phyloP scores from a whole-genome alignment of 2,888 invertebrate genomes.

The Acleris emargana region DNA sequence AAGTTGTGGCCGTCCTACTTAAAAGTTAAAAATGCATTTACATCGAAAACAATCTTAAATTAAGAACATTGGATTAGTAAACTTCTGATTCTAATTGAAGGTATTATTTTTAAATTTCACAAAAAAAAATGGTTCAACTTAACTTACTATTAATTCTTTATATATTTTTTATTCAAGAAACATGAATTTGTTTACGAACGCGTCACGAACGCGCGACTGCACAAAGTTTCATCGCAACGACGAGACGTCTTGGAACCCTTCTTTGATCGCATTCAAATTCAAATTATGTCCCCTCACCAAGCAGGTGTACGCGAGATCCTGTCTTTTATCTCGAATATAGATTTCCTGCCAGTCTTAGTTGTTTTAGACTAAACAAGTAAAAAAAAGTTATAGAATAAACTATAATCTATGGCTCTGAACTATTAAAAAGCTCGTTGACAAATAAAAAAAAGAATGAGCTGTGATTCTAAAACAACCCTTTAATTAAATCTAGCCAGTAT shows the following conservation, averaged over 20 bases:
- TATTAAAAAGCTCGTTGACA: background rate
- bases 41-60: too few relatives aligned
- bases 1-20: too few relatives aligned
- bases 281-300: conserved; percentile 67
- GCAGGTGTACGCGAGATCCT: conserved; percentile 66
- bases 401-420: conserved; percentile 4
- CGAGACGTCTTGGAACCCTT: conserved; percentile 69
- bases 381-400: conserved; percentile 5
- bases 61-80: too few relatives aligned
- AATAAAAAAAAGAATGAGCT: background rate
- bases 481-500: conserved; percentile 20
- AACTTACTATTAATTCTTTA: background rate
- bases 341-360: conserved; percentile 54
- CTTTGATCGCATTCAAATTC: conserved; percentile 69
- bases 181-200: conserved; percentile 20
- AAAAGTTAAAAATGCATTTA: too few relatives aligned
- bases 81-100: too few relatives aligned
- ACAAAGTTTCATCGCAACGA: conserved; percentile 40
- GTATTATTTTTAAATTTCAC: too few relatives aligned
- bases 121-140: too few relatives aligned
- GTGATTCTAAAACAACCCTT: background rate
- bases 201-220: conserved; percentile 16
- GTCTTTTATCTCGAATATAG: conserved; percentile 61
- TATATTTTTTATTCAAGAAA: conserved; percentile 1
- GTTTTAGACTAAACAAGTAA: conserved; percentile 16